phyloP scores from a whole-genome alignment of 2,113 vertebrate genomes.

The Micromys minutus region DNA sequence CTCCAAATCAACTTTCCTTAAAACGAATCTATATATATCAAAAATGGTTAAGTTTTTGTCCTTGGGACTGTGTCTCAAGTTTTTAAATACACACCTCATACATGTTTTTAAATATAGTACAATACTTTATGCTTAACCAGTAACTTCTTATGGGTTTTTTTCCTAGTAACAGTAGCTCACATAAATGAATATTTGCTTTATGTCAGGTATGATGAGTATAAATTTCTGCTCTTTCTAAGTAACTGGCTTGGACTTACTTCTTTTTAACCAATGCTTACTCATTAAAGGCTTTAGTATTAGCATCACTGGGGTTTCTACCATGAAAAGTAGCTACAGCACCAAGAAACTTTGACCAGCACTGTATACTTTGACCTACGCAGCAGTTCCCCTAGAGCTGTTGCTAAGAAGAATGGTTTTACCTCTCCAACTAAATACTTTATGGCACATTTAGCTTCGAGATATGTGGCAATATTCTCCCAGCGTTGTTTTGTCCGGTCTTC shows the following conservation, averaged over 20 bases:
- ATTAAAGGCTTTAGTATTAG: slow-evolving; percentile 13
- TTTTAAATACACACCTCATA: slow-evolving; percentile 1
- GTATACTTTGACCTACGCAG: neutral
- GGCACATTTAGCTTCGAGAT: slow-evolving; percentile 93
- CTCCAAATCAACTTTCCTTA: slow-evolving; percentile 41
- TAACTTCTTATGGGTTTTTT: slow-evolving; percentile 33
- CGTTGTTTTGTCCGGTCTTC: slow-evolving; percentile 90
- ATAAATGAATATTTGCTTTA: neutral
- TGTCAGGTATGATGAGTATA: neutral
- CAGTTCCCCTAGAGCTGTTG: neutral
- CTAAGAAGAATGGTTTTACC: slow-evolving; percentile 82
- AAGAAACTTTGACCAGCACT: neutral
- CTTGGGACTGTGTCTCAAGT: neutral
- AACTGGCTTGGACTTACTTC: slow-evolving; percentile 8
- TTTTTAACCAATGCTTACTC: slow-evolving; percentile 20
- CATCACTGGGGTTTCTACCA: neutral
- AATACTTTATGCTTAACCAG: slow-evolving; percentile 15
- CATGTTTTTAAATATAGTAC: slow-evolving; percentile 35
- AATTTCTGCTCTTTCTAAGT: slow-evolving; percentile 6
- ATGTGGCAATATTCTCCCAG: slow-evolving; percentile 90
- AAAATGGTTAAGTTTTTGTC: slow-evolving; percentile 50
- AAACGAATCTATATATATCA: slow-evolving; percentile 11
- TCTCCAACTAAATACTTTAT: slow-evolving; percentile 93
- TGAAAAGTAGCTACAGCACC: neutral
- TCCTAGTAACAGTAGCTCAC: slow-evolving; percentile 49